Percentiles rank a stretch among this genome's conserved stretches.
Conservation (phyloP, 1,140 invertebrate species). For the Periplaneta americana region DNA sequence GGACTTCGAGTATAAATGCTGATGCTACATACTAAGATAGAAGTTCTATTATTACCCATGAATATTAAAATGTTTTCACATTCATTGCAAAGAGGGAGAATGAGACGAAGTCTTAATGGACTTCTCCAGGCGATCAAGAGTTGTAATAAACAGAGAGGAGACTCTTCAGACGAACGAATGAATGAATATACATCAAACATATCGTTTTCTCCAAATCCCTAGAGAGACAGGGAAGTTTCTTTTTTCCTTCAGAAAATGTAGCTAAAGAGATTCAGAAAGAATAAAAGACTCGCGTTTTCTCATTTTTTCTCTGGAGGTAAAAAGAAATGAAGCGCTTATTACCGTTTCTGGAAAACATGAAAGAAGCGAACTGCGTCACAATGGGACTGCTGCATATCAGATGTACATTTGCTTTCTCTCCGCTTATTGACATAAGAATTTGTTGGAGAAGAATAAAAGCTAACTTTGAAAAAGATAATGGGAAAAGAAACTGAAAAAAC, state of each 20-base stretch:
- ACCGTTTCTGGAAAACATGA: not conserved
- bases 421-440: conserved; percentile 4
- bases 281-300: not conserved
- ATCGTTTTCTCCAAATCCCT: not conserved
- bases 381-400: conserved; percentile 1
- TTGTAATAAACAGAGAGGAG: not conserved
- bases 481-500: not conserved
- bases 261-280: not conserved
- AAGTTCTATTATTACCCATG: not conserved
- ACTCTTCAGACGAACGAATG: not conserved
- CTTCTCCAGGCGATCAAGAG: not conserved
- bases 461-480: not conserved
- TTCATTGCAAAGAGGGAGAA: not conserved
- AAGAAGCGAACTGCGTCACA: not conserved
- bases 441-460: not conserved
- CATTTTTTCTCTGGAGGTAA: not conserved
- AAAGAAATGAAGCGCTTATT: not conserved
- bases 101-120: not conserved
- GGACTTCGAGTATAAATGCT: too few relatives aligned
- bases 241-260: not conserved
- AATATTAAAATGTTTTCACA: not conserved
- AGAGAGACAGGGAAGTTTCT: not conserved
- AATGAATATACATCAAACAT: not conserved
- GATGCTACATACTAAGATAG: not conserved
- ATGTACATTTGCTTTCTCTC: not conserved